A percentile compares a stretch with the other conserved stretches of the same genome.
Evolutionary conservation across 2,888 invertebrate species (phyloP).

Genomic region (Synanthedon myopaeformis): DNA sequence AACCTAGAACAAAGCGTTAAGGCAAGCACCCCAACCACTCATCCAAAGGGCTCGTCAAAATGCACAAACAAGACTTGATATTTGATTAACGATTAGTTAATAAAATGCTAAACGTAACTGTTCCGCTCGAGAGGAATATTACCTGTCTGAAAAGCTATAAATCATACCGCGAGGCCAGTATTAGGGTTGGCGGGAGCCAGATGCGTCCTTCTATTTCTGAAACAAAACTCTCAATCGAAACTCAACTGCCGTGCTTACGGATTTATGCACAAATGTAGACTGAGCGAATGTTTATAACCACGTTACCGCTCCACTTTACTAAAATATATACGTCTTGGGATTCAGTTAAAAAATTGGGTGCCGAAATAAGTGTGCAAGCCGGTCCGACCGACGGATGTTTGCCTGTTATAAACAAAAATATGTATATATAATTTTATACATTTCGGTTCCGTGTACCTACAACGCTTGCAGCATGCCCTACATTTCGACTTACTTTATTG

Average conservation of each 20-base stretch:
- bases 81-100: not conserved
- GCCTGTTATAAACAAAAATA: conserved; percentile 29
- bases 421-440: conserved; percentile 17
- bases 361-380: conserved; percentile 40
- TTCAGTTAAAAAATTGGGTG: conserved; percentile 49
- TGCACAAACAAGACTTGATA: no score
- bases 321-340: conserved; percentile 45
- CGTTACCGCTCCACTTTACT: conserved; percentile 41
- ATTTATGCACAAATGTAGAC: conserved; percentile 31
- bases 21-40: no score
- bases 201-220: conserved; percentile 6
- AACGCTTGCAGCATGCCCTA: conserved; percentile 18
- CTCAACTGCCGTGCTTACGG: conserved; percentile 13
- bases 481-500: conserved; percentile 16
- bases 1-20: no score
- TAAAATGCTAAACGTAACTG: not conserved
- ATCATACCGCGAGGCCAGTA: conserved; percentile 14
- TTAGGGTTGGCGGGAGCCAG: conserved; percentile 3
- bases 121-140: not conserved
- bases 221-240: conserved; percentile 6
- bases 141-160: conserved; percentile 1
- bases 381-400: conserved; percentile 32
- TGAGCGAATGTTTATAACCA: conserved; percentile 39
- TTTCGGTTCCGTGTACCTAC: conserved; percentile 3
- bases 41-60: no score